phyloP scores from a whole-genome alignment of 2,113 vertebrate species.

The Tauraco erythrolophus region DNA sequence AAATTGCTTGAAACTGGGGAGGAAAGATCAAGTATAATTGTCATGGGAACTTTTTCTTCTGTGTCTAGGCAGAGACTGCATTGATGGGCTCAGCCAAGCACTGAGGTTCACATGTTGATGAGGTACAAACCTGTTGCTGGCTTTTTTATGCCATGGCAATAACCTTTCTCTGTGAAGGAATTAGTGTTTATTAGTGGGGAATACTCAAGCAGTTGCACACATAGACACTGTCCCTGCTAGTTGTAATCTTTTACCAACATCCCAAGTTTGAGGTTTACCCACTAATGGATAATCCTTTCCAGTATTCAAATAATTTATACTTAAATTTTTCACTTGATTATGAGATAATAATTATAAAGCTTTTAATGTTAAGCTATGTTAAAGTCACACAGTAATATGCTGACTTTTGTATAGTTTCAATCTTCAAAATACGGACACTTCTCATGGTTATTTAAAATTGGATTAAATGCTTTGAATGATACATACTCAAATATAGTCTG shows the following conservation, averaged over 20 bases:
- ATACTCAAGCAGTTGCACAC: background rate
- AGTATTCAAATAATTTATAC: background rate
- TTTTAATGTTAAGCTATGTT: background rate
- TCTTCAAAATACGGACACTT: background rate
- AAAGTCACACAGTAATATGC: background rate
- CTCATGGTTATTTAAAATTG: background rate
- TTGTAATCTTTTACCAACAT: background rate
- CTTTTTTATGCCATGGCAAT: background rate
- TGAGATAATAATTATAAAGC: background rate
- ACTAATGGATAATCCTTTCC: background rate
- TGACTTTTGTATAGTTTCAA: background rate
- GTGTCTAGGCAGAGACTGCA: background rate
- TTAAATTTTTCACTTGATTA: background rate
- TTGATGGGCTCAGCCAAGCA: background rate
- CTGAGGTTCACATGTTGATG: background rate
- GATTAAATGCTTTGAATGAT: background rate
- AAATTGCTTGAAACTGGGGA: background rate
- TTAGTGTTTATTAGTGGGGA: background rate
- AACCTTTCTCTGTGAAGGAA: background rate
- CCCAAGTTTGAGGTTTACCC: background rate
- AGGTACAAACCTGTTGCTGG: background rate
- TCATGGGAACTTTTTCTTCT: background rate
- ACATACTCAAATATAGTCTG: background rate
- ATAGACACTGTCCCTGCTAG: background rate
- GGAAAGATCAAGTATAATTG: background rate